Conservation (phyloP, 1,140 invertebrate species). For the Amyelois transitella region DNA sequence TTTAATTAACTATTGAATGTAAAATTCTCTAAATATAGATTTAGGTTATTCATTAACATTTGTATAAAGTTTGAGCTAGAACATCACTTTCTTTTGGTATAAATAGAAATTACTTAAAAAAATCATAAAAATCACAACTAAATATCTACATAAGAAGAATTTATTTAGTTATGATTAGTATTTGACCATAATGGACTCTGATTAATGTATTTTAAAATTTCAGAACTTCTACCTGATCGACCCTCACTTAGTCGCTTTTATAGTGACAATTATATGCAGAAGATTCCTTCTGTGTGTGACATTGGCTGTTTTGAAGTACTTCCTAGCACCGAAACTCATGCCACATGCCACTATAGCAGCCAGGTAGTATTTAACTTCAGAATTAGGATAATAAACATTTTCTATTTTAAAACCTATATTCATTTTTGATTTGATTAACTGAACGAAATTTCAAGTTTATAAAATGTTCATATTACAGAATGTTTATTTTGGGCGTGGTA, state of each 20-base stretch:
- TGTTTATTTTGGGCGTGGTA: constrained; percentile 73
- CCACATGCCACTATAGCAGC: constrained; percentile 55
- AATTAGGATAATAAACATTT: background rate
- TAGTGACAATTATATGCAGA: constrained; percentile 84
- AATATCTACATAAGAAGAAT: too few relatives aligned
- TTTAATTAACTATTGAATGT: background rate
- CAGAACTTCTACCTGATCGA: constrained; percentile 98
- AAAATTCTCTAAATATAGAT: background rate
- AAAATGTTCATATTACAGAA: constrained; percentile 58
- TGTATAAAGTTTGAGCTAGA: too few relatives aligned
- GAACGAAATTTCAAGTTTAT: background rate
- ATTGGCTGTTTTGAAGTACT: constrained; percentile 29
- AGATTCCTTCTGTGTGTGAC: constrained; percentile 81
- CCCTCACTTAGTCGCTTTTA: constrained; percentile 87
- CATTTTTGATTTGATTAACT: background rate
- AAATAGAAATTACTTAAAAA: too few relatives aligned
- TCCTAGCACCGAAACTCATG: constrained; percentile 49
- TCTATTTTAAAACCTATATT: background rate
- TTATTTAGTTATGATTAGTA: too few relatives aligned
- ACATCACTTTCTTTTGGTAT: too few relatives aligned
- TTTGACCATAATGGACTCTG: too few relatives aligned
- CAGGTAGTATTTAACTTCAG: too few relatives aligned
- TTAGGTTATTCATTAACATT: too few relatives aligned
- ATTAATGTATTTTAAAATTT: too few relatives aligned
- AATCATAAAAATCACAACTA: too few relatives aligned